Conservation (phyloP, 1,140 invertebrate genomes). For the Diabrotica virgifera region DNA sequence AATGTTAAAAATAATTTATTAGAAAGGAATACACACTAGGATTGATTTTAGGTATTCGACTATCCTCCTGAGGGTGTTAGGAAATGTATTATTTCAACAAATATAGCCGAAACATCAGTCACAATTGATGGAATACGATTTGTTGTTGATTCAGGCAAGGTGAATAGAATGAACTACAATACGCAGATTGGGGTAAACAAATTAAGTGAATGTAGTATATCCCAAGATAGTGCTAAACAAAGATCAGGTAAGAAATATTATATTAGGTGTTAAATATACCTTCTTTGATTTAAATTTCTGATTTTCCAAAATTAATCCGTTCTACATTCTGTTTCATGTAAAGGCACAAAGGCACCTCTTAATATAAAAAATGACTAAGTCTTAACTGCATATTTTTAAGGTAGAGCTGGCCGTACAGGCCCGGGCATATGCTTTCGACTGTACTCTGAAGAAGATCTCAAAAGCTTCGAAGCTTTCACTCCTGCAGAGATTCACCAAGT, state of each 20-base stretch:
- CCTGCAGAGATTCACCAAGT: slow-evolving; percentile 74
- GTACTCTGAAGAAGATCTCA: slow-evolving; percentile 74
- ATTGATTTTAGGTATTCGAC: slow-evolving; percentile 78
- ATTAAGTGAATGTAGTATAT: slow-evolving; percentile 87
- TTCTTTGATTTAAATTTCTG: too few relatives aligned
- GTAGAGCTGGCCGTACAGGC: slow-evolving; percentile 83
- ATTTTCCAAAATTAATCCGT: too few relatives aligned
- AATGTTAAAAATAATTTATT: not conserved
- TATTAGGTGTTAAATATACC: too few relatives aligned
- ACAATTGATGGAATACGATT: slow-evolving; percentile 97
- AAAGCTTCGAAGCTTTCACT: slow-evolving; percentile 71
- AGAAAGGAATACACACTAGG: too few relatives aligned
- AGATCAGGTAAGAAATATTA: slow-evolving; percentile 61
- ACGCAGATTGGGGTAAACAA: slow-evolving; percentile 58
- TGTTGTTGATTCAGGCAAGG: slow-evolving; percentile 95
- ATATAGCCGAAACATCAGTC: slow-evolving; percentile 98
- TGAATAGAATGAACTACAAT: slow-evolving; percentile 97
- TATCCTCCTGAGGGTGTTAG: slow-evolving; percentile 91
- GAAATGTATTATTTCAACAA: slow-evolving; percentile 98
- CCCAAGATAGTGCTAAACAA: slow-evolving; percentile 94
- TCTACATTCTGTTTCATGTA: too few relatives aligned
- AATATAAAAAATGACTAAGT: too few relatives aligned
- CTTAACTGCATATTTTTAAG: slow-evolving; percentile 46
- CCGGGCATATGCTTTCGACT: slow-evolving; percentile 79
- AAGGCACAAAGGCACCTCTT: too few relatives aligned